A percentile compares a stretch with the other conserved stretches of the same genome.
Evolutionary conservation across 2,888 invertebrate genomes (phyloP).

Genomic region (Platypus cylindrus): DNA sequence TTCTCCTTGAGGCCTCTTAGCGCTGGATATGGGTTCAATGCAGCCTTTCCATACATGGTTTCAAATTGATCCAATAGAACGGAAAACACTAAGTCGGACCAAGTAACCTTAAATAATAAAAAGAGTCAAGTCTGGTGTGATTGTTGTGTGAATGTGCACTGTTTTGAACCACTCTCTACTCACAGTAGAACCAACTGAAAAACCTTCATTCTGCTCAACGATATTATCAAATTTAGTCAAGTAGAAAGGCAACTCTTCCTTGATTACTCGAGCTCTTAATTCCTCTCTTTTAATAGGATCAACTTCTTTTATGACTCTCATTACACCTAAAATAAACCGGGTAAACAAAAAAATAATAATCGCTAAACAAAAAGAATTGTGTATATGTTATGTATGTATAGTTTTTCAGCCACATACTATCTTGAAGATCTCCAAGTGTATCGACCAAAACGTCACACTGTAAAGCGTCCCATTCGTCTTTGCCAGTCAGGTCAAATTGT

Average conservation of each 20-base stretch:
- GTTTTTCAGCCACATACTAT: constrained; percentile 30
- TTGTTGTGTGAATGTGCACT: no score
- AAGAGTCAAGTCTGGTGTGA: no score
- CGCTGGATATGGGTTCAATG: constrained; percentile 41
- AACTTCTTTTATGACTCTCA: constrained; percentile 32
- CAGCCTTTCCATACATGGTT: constrained; percentile 38
- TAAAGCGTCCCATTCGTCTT: constrained; percentile 42
- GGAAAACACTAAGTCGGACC: constrained; percentile 47
- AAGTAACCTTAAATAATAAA: constrained; percentile 37
- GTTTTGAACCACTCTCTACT: no score
- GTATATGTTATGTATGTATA: no score
- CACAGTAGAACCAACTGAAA: constrained; percentile 41
- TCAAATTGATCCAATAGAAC: constrained; percentile 43
- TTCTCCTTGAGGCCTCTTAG: constrained; percentile 40
- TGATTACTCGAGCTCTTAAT: constrained; percentile 39
- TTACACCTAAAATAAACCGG: constrained; percentile 25
- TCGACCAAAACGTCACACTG: constrained; percentile 45
- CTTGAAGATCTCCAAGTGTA: constrained; percentile 41
- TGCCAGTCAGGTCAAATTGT: constrained; percentile 40
- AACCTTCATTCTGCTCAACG: constrained; percentile 41
- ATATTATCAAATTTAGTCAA: constrained; percentile 42
- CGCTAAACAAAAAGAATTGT: no score
- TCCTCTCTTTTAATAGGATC: constrained; percentile 43
- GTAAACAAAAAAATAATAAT: constrained; percentile 22
- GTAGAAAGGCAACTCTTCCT: constrained; percentile 43